These are phyloP conservation scores for Theretra japonica DNA, from an alignment of 2,888 invertebrate genomes.

Conservation along the genomic window DNA sequence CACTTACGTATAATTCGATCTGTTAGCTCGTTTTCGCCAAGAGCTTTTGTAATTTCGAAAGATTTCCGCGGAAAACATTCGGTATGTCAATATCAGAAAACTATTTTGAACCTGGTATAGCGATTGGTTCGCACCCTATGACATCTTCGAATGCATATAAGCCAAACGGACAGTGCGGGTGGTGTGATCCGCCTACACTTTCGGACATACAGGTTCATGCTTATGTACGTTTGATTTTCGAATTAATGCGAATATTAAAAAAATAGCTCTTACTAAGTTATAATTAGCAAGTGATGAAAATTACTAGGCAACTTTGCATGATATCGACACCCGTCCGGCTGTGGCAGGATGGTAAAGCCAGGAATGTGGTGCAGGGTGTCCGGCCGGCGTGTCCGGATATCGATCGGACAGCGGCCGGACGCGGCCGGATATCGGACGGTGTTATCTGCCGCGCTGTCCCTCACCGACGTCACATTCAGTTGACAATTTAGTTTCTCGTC, in stretches of 20 bases:
- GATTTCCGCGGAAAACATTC: too few species aligned
- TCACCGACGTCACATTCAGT: slow-evolving; percentile 1
- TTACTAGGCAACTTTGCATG: background rate
- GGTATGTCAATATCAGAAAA: too few species aligned
- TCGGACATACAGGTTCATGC: too few species aligned
- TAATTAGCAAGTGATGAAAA: background rate
- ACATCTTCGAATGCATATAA: background rate
- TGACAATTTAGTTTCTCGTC: slow-evolving; percentile 7
- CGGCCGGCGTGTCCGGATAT: slow-evolving; percentile 47
- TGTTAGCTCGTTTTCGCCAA: too few species aligned
- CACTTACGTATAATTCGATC: too few species aligned
- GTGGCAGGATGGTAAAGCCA: background rate
- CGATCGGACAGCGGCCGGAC: slow-evolving; percentile 46
- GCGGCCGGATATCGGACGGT: slow-evolving; percentile 51
- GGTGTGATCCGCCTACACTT: too few species aligned
- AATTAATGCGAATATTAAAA: too few species aligned
- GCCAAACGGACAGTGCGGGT: background rate
- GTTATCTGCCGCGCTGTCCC: slow-evolving; percentile 49
- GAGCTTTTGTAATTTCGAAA: too few species aligned
- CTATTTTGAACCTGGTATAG: background rate
- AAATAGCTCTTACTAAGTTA: too few species aligned
- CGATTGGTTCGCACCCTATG: background rate
- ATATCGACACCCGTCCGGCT: background rate
- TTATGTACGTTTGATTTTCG: too few species aligned
- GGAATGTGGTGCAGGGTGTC: background rate